Percentiles rank a stretch among this genome's conserved stretches.
phyloP scores from a whole-genome alignment of 2,888 invertebrate genomes.

The Oscheius sp. region DNA sequence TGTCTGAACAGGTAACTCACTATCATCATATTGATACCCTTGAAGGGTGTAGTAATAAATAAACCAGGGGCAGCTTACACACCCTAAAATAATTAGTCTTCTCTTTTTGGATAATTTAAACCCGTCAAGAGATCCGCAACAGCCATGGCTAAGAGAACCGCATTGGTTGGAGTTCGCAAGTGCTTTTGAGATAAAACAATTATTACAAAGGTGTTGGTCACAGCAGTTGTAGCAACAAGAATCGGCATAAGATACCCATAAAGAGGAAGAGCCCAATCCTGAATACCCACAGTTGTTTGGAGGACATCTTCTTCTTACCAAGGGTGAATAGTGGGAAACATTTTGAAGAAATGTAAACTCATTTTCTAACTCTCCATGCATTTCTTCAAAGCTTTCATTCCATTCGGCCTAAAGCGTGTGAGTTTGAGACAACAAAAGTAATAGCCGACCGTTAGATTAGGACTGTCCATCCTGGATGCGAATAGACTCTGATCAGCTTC shows the following conservation, averaged over 20 bases:
- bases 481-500: background rate
- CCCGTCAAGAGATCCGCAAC: conserved; percentile 62
- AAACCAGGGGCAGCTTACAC: conserved; percentile 60
- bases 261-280: conserved; percentile 56
- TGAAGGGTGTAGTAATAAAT: conserved; percentile 63
- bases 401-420: no score
- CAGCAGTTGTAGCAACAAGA: conserved; percentile 46
- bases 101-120: background rate
- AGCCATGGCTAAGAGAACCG: conserved; percentile 62
- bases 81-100: conserved; percentile 35
- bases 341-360: conserved; percentile 10
- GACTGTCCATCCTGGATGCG: background rate
- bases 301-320: background rate
- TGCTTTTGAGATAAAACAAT: conserved; percentile 53
- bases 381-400: no score
- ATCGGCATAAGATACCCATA: conserved; percentile 62
- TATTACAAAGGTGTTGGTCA: conserved; percentile 58
- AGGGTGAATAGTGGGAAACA: conserved; percentile 9
- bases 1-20: background rate
- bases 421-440: background rate
- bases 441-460: background rate
- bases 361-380: background rate
- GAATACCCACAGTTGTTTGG: background rate
- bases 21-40: conserved; percentile 40
- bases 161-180: conserved; percentile 65